Base-by-base conservation (phyloP, 2,888 invertebrate genomes). In the Protula sp. region DNA sequence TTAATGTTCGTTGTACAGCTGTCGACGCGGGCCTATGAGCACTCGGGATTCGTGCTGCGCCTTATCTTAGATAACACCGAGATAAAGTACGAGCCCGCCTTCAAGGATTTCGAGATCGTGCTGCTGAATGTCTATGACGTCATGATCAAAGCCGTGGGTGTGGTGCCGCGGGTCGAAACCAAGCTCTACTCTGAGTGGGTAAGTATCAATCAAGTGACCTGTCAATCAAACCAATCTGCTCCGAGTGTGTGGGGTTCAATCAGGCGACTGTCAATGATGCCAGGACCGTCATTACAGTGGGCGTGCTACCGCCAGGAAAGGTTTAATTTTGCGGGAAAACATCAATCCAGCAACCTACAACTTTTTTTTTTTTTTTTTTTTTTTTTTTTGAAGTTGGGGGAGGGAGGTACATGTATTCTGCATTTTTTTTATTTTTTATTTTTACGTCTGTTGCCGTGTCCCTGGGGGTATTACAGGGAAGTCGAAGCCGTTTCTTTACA, bases 91-190 rank as follows among this genome's bases (percentile, higher is more conserved):
- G 81, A 82, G 62, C 83, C 83, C 45, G 74, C 75, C n/a, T 79
- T 80, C 62, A 86, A 87, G 57, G 87, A 87, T 73, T 89, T 94
- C 71, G 85, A 86, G 66, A 85, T 87, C 54, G 87, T 87, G 62
- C 82, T 94, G 1, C 78, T 89, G 47, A 84, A 86, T 53, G 82
- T 90, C 26, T 87, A 91, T 65, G 89, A 89, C 67, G 85, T 85
- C n/a, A 86, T 94, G 68, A 86, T 89, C 14, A 85, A 87, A 62
- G 87, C 89, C 0, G 87, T 91, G 30, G 83, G 85, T 64, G 85
- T 85, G 38, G 84, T 91, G 56, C 90, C 92, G 1, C 84, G 91
- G 58, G 84, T 94, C 48, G 94, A 95, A 81, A 88, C 87, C 1
- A 85, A 89, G 51, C 75, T 83, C n/a, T 90, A 89, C 78, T 84